These are phyloP conservation scores for Chymomyza procnemis DNA, from an alignment of 2,888 invertebrate species.

Conservation along the genomic window DNA sequence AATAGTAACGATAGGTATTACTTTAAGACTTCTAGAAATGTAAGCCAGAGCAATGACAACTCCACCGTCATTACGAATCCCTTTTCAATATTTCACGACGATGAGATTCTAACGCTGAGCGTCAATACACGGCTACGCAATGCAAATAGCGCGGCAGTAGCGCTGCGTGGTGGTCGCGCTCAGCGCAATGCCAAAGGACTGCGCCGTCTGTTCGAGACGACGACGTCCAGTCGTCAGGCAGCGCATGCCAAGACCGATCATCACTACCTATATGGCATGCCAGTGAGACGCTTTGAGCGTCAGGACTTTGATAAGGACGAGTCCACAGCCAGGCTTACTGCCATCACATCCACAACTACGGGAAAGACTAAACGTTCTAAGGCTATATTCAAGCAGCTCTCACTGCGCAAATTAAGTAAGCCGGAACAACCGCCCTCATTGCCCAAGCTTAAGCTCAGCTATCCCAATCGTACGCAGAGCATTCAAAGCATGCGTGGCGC, in stretches of 20 bases:
- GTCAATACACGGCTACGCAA: constrained; percentile 65
- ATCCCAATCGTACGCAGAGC: constrained; percentile 76
- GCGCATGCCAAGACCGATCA: constrained; percentile 26
- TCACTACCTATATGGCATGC: constrained; percentile 71
- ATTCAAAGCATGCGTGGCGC: constrained; percentile 62
- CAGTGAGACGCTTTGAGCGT: constrained; percentile 74
- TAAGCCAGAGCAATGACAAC: constrained; percentile 48
- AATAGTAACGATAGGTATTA: constrained; percentile 24
- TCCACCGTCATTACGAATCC: constrained; percentile 78
- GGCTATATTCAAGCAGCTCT: constrained; percentile 71
- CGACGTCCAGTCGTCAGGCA: constrained; percentile 14
- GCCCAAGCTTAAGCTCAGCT: constrained; percentile 75
- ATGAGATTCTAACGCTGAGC: constrained; percentile 66
- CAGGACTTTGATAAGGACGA: constrained; percentile 65
- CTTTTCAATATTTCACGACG: constrained; percentile 77
- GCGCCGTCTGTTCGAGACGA: constrained; percentile 61
- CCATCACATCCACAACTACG: constrained; percentile 16
- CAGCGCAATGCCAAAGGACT: constrained; percentile 62
- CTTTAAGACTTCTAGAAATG: constrained; percentile 58
- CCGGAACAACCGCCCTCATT: constrained; percentile 41
- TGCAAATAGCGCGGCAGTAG: constrained; percentile 44
- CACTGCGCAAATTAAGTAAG: constrained; percentile 63
- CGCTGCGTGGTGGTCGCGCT: background rate
- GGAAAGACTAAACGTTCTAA: constrained; percentile 37
- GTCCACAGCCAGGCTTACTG: constrained; percentile 11